phyloP scores from a whole-genome alignment of 1,140 invertebrate species.

The Brachionus rotundiformis region DNA sequence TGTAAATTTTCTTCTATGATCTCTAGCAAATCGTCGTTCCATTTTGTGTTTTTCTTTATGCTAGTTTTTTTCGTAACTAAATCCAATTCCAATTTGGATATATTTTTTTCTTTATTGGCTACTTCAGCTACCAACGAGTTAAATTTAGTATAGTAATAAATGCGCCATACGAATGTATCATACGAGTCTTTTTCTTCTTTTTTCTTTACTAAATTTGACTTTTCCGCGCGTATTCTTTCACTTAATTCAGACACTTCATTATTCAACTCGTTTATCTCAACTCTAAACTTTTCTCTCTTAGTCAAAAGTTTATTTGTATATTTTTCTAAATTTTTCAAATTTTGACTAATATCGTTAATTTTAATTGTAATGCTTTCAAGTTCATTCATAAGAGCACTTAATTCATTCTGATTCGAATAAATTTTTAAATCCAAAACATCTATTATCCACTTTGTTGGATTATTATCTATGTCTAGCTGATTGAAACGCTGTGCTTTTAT shows the following conservation, averaged over 20 bases:
- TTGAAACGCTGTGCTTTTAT: not conserved
- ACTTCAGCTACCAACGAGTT: not conserved
- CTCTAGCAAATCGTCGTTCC: not conserved
- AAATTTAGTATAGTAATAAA: not conserved
- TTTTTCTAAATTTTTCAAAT: not conserved
- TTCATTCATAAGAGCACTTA: not conserved
- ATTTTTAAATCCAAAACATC: not conserved
- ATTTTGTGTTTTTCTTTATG: not conserved
- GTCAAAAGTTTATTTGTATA: not conserved
- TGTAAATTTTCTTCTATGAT: conserved; percentile 1
- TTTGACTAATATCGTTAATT: not conserved
- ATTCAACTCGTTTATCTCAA: not conserved
- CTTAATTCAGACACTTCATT: conserved; percentile 1
- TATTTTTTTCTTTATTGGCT: not conserved
- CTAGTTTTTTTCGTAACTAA: not conserved
- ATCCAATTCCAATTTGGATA: not conserved
- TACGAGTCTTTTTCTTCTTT: not conserved
- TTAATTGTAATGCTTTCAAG: not conserved
- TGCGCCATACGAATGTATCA: not conserved
- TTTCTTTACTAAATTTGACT: not conserved
- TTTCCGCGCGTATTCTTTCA: not conserved
- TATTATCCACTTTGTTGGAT: not conserved
- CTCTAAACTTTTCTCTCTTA: not conserved
- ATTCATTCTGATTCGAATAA: not conserved
- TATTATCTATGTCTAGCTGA: not conserved